Evolutionary conservation across 2,888 invertebrate species (phyloP), one percentile per base, ranked within the genome.

Genomic region (Acanthacorydalis orientalis): DNA sequence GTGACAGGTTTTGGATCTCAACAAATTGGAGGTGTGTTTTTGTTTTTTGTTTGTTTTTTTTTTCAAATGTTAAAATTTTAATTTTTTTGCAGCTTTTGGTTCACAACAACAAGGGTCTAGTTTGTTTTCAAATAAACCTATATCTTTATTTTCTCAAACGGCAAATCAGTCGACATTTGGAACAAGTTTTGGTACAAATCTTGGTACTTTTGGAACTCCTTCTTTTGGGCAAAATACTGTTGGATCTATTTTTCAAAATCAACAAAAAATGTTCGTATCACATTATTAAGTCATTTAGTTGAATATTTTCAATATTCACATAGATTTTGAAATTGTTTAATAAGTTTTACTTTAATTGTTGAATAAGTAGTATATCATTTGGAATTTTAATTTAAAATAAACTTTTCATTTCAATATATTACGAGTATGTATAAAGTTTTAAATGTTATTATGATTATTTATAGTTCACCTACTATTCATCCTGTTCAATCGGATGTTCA

Each of bases 1-100:
- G 68, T 70, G 7, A 68, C 75, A 0, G 64, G 68, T 0, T 80
- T 80, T 59, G 76, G 78, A 10, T 60, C 40, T 23, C 23, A 23
- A 23, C 23, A 23, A 23, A 23, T 23, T 23, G 23, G 23, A 6
- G 23, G 23, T 23, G 6, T 23, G 23, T 23, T 23, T 23, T 4
- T 23, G 6, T 23, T 23, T 23, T 6, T 23, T 23, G 6, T 4
- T 23, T 23, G 2, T 4, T 23, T 23, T 23, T 2, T 23, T 23
- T 23, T 23, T 23, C 6, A 4, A 23, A 23, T 35, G 35, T 35
- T 9, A 9, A 34, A 34, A 9, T 35, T 35, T 35, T 35, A 35
- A n/a, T 35, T 4, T 35, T 35, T 4, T 9, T 12, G 10, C 37
- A 7, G 37, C 37, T 37, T 37, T 37, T 37, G n/a, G 37, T 37